Base-by-base conservation (phyloP, 2,113 vertebrate species). In the Ammospiza nelsoni region DNA sequence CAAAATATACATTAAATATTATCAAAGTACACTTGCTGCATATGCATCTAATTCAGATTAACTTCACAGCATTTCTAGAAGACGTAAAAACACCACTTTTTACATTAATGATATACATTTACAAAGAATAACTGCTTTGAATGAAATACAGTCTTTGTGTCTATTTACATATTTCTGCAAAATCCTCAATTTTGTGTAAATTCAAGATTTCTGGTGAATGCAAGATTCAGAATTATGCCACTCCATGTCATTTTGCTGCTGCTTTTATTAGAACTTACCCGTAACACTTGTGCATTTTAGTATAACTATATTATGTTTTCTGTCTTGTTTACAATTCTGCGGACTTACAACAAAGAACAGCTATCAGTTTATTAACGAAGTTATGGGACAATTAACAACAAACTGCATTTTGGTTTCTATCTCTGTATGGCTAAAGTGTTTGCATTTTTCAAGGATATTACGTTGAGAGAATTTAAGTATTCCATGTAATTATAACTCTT, bases 251-350 rank as follows among this genome's bases (percentile, higher is more conserved):
- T 87, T 84, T 65, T 69, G 81, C 80, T 95, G 55, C 54, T 73
- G 7, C 23, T 87, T 96, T 96, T 87, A 79, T 95, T 92, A 79
- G 65, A 96, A 98, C 97, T 98, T 98, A 98, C 97, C 96, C 94
- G 73, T 97, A 98, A 97, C 86, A 94, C 43, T 87, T 80, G 80
- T 73, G 65, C 67, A 97, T 86, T 94, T 96, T 84, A 96, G 57
- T 72, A 18, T 87, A 92, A 76, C 69, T 87, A 20, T 21, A 49
- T 65, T 39, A n/a, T 76, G 31, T 62, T 96, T 67, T 92, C 80
- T 66, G 66, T 80, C 82, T 89, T 84, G 25, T 83, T 96, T 92
- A 94, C 75, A 95, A 41, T 76, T 93, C 87, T 73, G 83, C 57
- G 44, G 48, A 85, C 62, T 88, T 95, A 94, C 16, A 96, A 63